Conservation (phyloP, 2,113 vertebrate genomes). For the Hemiscyllium ocellatum region DNA sequence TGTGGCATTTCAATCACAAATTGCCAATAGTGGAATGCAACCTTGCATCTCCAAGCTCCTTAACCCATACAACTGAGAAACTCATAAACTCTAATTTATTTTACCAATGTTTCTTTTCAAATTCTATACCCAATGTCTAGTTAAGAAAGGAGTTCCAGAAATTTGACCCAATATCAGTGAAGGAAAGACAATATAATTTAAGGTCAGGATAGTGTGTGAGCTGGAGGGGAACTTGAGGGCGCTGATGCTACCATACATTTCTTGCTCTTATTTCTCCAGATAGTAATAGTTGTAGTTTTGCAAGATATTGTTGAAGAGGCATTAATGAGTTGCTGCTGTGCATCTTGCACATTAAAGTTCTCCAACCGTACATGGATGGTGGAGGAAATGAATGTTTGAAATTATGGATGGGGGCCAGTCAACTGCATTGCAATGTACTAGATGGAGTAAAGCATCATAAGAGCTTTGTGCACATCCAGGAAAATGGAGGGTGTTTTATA, state of each 20-base stretch:
- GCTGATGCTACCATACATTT: too few species aligned
- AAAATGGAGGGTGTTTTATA: neutral
- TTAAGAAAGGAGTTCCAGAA: neutral
- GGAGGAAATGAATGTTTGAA: neutral
- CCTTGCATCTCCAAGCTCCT: neutral
- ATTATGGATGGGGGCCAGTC: neutral
- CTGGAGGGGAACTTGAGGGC: neutral
- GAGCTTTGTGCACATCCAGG: neutral
- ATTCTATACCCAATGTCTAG: neutral
- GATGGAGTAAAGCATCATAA: neutral
- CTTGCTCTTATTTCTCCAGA: neutral
- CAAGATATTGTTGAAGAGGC: neutral
- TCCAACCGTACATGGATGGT: neutral
- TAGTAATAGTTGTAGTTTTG: neutral
- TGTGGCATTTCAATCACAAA: neutral
- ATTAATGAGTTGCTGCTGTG: neutral
- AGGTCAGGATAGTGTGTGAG: neutral
- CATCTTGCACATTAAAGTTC: neutral
- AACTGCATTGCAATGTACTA: neutral
- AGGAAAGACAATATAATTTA: neutral
- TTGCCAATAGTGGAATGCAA: neutral
- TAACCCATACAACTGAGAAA: neutral
- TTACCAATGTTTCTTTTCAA: neutral
- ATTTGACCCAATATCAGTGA: neutral
- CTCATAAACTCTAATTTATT: neutral